Conservation (phyloP, 2,888 invertebrate genomes). For the Octodonta nipae region DNA sequence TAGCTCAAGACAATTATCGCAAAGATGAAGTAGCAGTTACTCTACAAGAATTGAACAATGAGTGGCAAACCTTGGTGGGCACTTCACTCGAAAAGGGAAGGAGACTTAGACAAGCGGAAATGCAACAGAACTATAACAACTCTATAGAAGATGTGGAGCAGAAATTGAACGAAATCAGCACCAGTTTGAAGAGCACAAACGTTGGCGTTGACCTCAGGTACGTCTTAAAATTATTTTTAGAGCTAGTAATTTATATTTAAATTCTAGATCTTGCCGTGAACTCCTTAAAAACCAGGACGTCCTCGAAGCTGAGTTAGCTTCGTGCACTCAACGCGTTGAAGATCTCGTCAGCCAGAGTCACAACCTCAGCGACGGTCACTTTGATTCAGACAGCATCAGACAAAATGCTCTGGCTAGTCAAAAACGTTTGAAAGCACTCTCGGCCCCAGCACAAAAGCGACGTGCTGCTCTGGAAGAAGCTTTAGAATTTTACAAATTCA, state of each 20-base stretch:
- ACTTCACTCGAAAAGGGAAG: constrained; percentile 53
- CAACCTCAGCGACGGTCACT: constrained; percentile 88
- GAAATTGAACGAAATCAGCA: constrained; percentile 75
- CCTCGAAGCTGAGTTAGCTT: constrained; percentile 71
- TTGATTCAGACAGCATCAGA: constrained; percentile 78
- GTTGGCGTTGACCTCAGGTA: constrained; percentile 75
- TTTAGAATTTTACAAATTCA: constrained; percentile 77
- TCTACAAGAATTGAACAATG: constrained; percentile 54
- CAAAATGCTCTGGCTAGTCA: constrained; percentile 63
- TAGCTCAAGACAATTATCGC: constrained; percentile 56
- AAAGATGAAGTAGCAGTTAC: constrained; percentile 56
- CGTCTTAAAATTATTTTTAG: too few relatives aligned
- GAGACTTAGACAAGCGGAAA: constrained; percentile 76
- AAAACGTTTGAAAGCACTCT: constrained; percentile 53
- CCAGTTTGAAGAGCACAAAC: constrained; percentile 63
- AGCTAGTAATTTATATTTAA: too few relatives aligned
- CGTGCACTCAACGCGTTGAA: constrained; percentile 70
- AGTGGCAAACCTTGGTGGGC: constrained; percentile 63
- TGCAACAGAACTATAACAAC: constrained; percentile 64
- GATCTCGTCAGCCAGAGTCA: constrained; percentile 68
- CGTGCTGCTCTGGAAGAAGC: constrained; percentile 72
- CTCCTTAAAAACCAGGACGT: constrained; percentile 79
- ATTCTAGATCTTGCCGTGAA: constrained; percentile 59
- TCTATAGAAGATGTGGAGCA: constrained; percentile 80
- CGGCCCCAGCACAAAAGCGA: constrained; percentile 57